Evolutionary conservation across 2,797 vertebrate genomes (phyloP), one percentile per base, ranked within the genome.

Genomic region (Aselliscus stoliczkanus): DNA sequence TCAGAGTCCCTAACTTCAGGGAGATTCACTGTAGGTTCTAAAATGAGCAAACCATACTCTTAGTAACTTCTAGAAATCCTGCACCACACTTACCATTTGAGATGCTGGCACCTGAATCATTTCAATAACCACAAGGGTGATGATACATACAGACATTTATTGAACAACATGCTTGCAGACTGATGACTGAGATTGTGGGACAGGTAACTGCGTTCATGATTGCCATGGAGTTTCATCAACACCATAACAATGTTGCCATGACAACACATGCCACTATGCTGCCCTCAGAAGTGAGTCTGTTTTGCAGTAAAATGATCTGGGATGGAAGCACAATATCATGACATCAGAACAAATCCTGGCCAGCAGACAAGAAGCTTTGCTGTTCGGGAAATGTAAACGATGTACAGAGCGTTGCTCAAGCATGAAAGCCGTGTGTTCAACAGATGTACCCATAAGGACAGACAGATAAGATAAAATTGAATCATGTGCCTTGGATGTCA

Each of bases 151-250:
- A 29, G 54, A 52, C 5, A 23, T 13, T 90, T 18, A 29, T 10
- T 42, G 20, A 39, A 34, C 20, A 18, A 83, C 84, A 56, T 65
- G 42, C 65, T 29, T 50, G 58, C 80, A 72, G 42, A 37, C 82
- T 2, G 39, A 37, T 86, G 88, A 93, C 60, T 37, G 9, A 77
- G 27, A 39, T 27, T 4, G 14, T 12, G 15, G 21, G 69, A 93
- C 56, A 20, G 0, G 1, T 31, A 52, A 67, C 18, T 85, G n/a
- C 52, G n/a, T 31, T 90, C 50, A 83, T 4, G 27, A 92, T 91
- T 94, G 73, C 88, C 94, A 87, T 75, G 58, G 80, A 77, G 79
- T 88, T 62, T 69, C 77, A 93, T n/a, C 56, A 75, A 77, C 95
- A 92, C 75, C 69, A 94, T 29, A 58, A 80, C 75, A 73, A 64